phyloP scores from a whole-genome alignment of 2,113 vertebrate genomes.

The Danionella cerebrum region DNA sequence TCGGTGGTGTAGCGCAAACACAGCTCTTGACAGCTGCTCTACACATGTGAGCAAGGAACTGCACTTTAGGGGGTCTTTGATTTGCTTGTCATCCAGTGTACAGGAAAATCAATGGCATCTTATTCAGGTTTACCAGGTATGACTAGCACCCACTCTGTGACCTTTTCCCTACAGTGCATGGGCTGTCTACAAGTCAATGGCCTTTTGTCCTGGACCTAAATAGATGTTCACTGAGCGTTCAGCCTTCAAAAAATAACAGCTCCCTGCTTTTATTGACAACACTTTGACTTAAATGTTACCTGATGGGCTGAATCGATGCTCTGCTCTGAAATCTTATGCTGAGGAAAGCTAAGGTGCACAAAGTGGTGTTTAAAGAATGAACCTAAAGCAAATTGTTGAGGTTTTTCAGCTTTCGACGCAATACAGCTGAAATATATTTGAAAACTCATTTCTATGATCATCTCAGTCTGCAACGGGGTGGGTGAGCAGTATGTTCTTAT shows the following conservation, averaged over 20 bases:
- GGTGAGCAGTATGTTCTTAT: too few relatives aligned
- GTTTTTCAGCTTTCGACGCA: too few relatives aligned
- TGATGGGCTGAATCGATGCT: slow-evolving; percentile 29
- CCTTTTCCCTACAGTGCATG: slow-evolving; percentile 22
- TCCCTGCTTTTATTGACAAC: slow-evolving; percentile 23
- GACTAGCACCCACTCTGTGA: slow-evolving; percentile 18
- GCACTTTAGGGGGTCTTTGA: slow-evolving; percentile 25
- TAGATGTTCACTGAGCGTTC: slow-evolving; percentile 15
- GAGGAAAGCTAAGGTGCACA: slow-evolving; percentile 4
- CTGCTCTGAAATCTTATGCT: not conserved
- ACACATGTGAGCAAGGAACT: slow-evolving; percentile 2
- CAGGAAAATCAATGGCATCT: slow-evolving; percentile 29
- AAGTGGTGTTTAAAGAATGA: not conserved
- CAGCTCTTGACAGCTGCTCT: slow-evolving; percentile 26
- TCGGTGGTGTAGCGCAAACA: not conserved
- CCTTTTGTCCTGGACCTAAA: slow-evolving; percentile 24
- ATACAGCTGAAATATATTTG: too few relatives aligned
- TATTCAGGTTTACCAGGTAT: slow-evolving; percentile 28
- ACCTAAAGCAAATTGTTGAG: not conserved
- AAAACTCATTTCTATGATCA: too few relatives aligned
- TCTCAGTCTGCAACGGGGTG: too few relatives aligned
- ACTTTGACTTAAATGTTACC: slow-evolving; percentile 28
- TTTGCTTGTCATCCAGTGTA: slow-evolving; percentile 9
- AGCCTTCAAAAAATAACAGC: slow-evolving; percentile 26
- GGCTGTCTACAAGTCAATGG: slow-evolving; percentile 23